Evolutionary conservation across 2,888 invertebrate genomes (phyloP).

Genomic region (Hoplodrina blanda): DNA sequence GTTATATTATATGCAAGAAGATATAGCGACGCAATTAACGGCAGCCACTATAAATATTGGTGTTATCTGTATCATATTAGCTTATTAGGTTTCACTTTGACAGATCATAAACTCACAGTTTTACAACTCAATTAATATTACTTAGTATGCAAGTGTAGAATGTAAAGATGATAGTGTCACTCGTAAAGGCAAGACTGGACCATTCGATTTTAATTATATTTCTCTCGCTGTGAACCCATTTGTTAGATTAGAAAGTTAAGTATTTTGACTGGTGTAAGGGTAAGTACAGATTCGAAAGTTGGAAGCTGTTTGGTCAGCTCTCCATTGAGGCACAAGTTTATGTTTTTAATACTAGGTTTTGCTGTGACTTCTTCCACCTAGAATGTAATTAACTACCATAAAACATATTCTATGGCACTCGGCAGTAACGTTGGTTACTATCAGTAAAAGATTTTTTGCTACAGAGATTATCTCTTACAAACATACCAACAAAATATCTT

Average conservation of each 20-base stretch:
- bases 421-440: too few species aligned
- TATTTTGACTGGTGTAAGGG: slow-evolving; percentile 50
- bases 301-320: slow-evolving; percentile 34
- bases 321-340: slow-evolving; percentile 3
- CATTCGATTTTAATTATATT: slow-evolving; percentile 52
- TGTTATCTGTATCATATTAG: slow-evolving; percentile 57
- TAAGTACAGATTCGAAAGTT: slow-evolving; percentile 53
- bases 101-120: slow-evolving; percentile 57
- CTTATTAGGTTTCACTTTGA: slow-evolving; percentile 58
- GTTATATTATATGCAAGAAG: slow-evolving; percentile 35
- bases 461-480: too few species aligned
- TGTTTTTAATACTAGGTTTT: not conserved
- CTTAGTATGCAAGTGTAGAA: slow-evolving; percentile 54
- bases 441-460: too few species aligned
- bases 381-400: too few species aligned
- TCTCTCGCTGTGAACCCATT: slow-evolving; percentile 40
- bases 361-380: too few species aligned
- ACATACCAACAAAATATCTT: too few species aligned
- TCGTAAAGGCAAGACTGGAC: slow-evolving; percentile 48
- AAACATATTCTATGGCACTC: too few species aligned
- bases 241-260: slow-evolving; percentile 49
- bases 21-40: slow-evolving; percentile 34
- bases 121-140: slow-evolving; percentile 65
- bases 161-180: slow-evolving; percentile 46
- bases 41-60: slow-evolving; percentile 50